Base-by-base conservation (phyloP, 1,140 invertebrate species). In the Eueides isabella region DNA sequence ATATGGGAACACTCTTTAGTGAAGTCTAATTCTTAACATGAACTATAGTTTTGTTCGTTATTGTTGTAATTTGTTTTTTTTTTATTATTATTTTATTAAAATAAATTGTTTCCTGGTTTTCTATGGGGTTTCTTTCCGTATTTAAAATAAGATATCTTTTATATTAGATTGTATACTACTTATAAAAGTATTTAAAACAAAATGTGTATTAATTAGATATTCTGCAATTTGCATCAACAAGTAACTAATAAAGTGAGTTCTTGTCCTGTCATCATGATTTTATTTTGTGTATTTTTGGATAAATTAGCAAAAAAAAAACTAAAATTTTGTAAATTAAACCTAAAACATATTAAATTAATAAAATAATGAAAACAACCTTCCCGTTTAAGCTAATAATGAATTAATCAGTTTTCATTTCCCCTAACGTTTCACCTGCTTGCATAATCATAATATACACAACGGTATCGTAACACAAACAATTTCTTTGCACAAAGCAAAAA, bases 401-500 rank as follows among this genome's bases (percentile, higher is more conserved):
- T 23, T 55, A 55, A 55, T 55, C 12, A 55, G 26, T 55, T 55
- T 55, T 55, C 3, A 55, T 55, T 55, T 26, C 23, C 19, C 44
- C 19, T 16, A 55, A 55, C 19, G 23, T 55, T 55, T 55, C 48
- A 55, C 48, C 11, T 55, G 48, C 7, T 23, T 19, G 19, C 2
- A 55, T 55, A 19, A 44, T 44, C 35, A 44, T 44, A 55, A 55
- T 12, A 55, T 12, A 55, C 48, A 55, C 48, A 55, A 55, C 48
- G 19, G 62, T 67, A 61, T 35, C 41, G 33, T 74, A 69, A 82
- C 80, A 82, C 79, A 85, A 83, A 83, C 77, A 82, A 78, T 85
- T 79, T 78, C 77, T 78, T 55, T 55, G 19, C 11, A 23, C 78
- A 68, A 82, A 82, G 16, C 80, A 83, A 80, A 88, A 86, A 88